Evolutionary conservation across 2,888 invertebrate species (phyloP), one percentile per base, ranked within the genome.

Genomic region (Tipula unca): DNA sequence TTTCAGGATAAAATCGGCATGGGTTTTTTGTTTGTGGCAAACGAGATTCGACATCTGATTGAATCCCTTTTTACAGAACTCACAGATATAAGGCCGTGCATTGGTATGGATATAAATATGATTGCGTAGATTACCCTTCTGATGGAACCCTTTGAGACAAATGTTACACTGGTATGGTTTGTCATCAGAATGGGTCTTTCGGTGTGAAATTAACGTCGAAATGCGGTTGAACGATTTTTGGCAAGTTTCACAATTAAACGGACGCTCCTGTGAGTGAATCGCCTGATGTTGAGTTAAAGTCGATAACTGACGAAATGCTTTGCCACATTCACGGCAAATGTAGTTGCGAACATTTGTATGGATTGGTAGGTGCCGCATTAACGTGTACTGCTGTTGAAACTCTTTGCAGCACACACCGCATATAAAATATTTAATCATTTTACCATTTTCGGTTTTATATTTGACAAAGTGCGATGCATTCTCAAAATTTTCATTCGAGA

Each of bases 1-100:
- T 14, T 85, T 17, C 29, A 10, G 32, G 0, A 87, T 86, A 36
- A 86, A 69, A 10, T 10, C 42, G 32, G 86, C 83, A 86, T 87
- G 87, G 0, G 85, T 83, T 86, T 87, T 87, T 83, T 86, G 86
- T 89, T 95, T 95, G 89, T 96, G 95, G 88, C 95, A 95, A 88
- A 95, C 95, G 86, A 95, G 92, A 90, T 96, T 95, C 10, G 95
- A 95, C 92, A 95, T 95, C 89, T 96, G 95, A 89, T 95, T 96
- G 91, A 95, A 96, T 0, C 95, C 95, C 88, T 95, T 95, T 86
- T 93, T 91, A 89, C 95, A 95, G 84, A 94, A 91, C 88, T 94
- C 94, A 89, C 95, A 95, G 88, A 95, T 94, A 89, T 95, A 96
- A 0, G 95, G 95, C 6, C 95, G 92, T 89, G 94, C 95, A 88